Evolutionary conservation across 2,888 invertebrate species (phyloP).

Genomic region (Hypselothyrea guttata): DNA sequence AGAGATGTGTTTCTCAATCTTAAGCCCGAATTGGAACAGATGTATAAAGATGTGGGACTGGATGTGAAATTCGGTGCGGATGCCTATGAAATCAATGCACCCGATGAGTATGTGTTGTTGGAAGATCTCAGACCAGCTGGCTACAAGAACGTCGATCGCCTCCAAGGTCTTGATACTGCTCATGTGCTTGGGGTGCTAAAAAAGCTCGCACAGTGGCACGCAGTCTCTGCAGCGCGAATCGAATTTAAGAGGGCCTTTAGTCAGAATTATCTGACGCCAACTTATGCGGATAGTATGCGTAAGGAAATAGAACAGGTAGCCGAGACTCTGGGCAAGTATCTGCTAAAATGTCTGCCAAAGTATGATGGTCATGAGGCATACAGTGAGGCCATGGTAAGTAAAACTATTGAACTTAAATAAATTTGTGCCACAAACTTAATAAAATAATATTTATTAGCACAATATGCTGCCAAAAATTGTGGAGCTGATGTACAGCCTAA

Average conservation of each 20-base stretch:
- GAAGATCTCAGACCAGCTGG: conserved; percentile 55
- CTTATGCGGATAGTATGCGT: conserved; percentile 6
- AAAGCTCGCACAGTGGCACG: conserved; percentile 71
- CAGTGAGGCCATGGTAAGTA: conserved; percentile 7
- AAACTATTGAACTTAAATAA: neutral
- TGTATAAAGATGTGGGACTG: conserved; percentile 49
- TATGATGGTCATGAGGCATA: conserved; percentile 2
- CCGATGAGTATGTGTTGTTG: conserved; percentile 48
- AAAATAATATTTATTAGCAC: neutral
- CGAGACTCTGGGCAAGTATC: conserved; percentile 11
- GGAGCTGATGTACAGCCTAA: conserved; percentile 23
- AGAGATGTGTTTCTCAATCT: conserved; percentile 59
- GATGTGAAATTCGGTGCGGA: conserved; percentile 52
- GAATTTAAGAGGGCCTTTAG: neutral
- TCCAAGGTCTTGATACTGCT: conserved; percentile 1
- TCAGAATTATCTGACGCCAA: conserved; percentile 7
- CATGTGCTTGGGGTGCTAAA: conserved; percentile 5
- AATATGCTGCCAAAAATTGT: conserved; percentile 24
- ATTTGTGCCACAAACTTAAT: neutral
- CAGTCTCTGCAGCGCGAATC: conserved; percentile 23
- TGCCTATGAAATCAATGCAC: conserved; percentile 47
- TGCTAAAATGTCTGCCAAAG: neutral
- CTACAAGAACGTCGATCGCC: conserved; percentile 3
- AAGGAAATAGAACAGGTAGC: conserved; percentile 6
- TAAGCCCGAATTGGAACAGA: conserved; percentile 63